Conservation (phyloP, 2,797 vertebrate genomes). For the Diplodus puntazzo region DNA sequence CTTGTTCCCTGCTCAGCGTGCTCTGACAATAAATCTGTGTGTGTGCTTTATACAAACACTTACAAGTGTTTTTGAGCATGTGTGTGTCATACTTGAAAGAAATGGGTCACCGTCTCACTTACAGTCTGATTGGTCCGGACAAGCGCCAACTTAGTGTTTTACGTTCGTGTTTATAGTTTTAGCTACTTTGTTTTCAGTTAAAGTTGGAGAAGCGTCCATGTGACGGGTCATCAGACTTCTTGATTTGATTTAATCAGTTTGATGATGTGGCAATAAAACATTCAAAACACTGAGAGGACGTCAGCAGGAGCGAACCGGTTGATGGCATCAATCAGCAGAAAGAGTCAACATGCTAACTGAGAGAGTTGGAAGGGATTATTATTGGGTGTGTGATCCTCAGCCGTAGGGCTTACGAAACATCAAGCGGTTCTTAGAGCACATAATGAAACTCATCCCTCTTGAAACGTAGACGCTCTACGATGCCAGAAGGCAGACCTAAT, state of each 20-base stretch:
- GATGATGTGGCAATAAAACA: constrained; percentile 1
- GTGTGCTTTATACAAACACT: constrained; percentile 28
- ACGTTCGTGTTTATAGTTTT: neutral
- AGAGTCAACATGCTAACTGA: constrained; percentile 41
- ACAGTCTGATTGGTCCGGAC: constrained; percentile 69
- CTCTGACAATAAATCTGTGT: constrained; percentile 37
- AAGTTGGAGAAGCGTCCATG: neutral
- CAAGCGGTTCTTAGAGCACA: constrained; percentile 61
- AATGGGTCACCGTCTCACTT: constrained; percentile 48
- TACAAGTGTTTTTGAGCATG: constrained; percentile 27
- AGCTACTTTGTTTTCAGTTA: neutral
- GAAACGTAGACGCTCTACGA: constrained; percentile 40
- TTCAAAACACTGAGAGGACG: neutral
- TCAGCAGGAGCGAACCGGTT: constrained; percentile 11
- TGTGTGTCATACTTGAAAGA: constrained; percentile 51
- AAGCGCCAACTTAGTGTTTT: constrained; percentile 15
- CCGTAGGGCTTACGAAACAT: constrained; percentile 54
- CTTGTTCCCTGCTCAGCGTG: constrained; percentile 59
- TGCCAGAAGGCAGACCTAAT: constrained; percentile 62
- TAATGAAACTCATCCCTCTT: constrained; percentile 49
- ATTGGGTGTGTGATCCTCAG: constrained; percentile 55
- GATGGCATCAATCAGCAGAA: constrained; percentile 37
- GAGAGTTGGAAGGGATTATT: constrained; percentile 31
- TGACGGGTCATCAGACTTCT: neutral
- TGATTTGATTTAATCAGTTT: neutral